Base-by-base conservation (phyloP, 2,113 vertebrate genomes). In the Larimichthys crocea region DNA sequence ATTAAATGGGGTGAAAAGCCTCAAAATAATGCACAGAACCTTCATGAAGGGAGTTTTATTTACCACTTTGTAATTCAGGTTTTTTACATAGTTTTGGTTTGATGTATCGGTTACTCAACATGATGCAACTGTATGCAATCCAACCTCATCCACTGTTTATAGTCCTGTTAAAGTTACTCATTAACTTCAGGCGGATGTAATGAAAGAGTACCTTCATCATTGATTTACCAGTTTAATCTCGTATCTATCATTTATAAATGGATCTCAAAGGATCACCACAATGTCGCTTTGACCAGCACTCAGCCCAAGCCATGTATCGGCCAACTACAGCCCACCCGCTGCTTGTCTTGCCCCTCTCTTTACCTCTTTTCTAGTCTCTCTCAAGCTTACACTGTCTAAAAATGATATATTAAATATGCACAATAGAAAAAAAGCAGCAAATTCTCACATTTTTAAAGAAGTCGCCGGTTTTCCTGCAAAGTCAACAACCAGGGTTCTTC, bases 51-150 rank as follows among this genome's bases (percentile, higher is more conserved):
- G 31, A 35, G 31, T 35, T 35, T 40, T 40, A 40, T 8, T 40
- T 35, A 7, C 1, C 35, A 35, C 35, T 35, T 35, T 35, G 35
- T 12, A 61, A 62, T 10, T 17, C 59, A 20, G 31, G 31, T 10
- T 20, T 40, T 10, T 20, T 40, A 12, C 60, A 40, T 61, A 17
- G 10, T 16, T 61, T 10, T 40, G 7, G 20, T 20, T 40, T 40
- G 4, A 40, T 62, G n/a, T 10, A 2, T 42, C 3, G 3, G 19
- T n/a, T 12, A 3, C 61, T 63, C 12, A 24, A 15, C 63, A n/a
- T 74, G 62, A 86, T 86, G 63, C 26, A 74, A 78, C 17, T 9
- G 74, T 77, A 1, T 64, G 52, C 74, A 74, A 86, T 60, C 12
- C 22, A 50, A 16, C 35, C 31, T 20, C 8, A 3, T 5, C 20